phyloP scores from a whole-genome alignment of 2,113 vertebrate species.

The Sinocyclocheilus anshuiensis region DNA sequence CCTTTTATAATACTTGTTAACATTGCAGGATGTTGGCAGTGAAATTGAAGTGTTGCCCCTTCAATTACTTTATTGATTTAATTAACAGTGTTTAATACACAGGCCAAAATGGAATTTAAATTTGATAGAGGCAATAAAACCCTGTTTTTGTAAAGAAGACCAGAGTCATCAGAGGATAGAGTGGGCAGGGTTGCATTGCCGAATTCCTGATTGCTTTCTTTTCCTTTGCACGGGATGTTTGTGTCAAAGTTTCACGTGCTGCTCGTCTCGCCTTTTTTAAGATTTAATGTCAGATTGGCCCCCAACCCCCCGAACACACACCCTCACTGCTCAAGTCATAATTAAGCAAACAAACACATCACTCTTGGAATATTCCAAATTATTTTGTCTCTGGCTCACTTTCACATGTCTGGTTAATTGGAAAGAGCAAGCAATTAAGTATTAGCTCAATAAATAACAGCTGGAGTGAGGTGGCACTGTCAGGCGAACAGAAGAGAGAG shows the following conservation, averaged over 20 bases:
- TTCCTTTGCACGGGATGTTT: neutral
- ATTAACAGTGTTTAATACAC: slow-evolving; percentile 87
- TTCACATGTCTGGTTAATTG: slow-evolving; percentile 54
- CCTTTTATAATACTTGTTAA: slow-evolving; percentile 75
- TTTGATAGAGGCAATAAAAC: slow-evolving; percentile 18
- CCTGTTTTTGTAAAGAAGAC: neutral
- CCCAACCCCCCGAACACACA: slow-evolving; percentile 27
- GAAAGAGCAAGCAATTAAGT: slow-evolving; percentile 64
- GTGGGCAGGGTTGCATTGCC: neutral
- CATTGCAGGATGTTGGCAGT: slow-evolving; percentile 73
- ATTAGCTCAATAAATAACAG: slow-evolving; percentile 57
- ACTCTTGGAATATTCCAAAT: neutral
- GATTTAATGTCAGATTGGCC: slow-evolving; percentile 34
- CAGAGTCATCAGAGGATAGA: neutral
- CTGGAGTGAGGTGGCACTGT: slow-evolving; percentile 57
- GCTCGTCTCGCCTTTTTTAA: slow-evolving; percentile 35
- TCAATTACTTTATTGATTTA: slow-evolving; percentile 91
- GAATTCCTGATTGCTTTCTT: slow-evolving; percentile 21
- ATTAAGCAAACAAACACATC: slow-evolving; percentile 54
- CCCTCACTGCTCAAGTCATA: slow-evolving; percentile 39
- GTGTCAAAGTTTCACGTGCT: slow-evolving; percentile 14
- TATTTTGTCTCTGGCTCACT: slow-evolving; percentile 33
- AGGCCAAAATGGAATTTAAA: slow-evolving; percentile 76
- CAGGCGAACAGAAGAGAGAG: slow-evolving; percentile 58
- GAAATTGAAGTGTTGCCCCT: slow-evolving; percentile 83